Base-by-base conservation (phyloP, 2,113 vertebrate species). In the Clarias macrocephalus region DNA sequence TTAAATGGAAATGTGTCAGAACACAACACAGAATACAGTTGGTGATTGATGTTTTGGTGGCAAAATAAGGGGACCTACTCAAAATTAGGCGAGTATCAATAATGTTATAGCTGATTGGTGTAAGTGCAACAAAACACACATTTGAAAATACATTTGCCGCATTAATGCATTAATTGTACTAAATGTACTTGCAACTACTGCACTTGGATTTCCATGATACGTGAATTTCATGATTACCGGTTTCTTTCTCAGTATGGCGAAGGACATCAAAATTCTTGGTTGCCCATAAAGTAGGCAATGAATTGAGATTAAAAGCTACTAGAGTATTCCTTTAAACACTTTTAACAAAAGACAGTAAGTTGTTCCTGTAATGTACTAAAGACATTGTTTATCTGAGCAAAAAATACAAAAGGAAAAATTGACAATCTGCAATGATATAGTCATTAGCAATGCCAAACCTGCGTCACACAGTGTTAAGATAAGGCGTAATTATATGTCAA, bases 321-420 rank as follows among this genome's bases (percentile, higher is more conserved):
- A 8, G 75, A 77, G 75, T 54, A 77, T 77, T 19, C 56, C 28
- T 85, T 79, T 30, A 83, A 88, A 85, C 56, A 68, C 23, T 81
- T 72, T 85, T 30, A 87, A 68, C 48, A 81, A 7, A 73, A n/a
- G 63, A 84, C n/a, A 81, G 30, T 25, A 37, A 25, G 28, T 79
- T 28, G 60, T 13, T 63, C 4, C 25, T 54, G 11, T 54, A 57
- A 7, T 42, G 57, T 62, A 21, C 57, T 33, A 72, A 72, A 10
- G 52, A n/a, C 56, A 75, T 73, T 60, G 75, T 37, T 84, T 3
- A 42, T 18, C 54, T 60, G 10, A 15, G 25, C 3, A 56, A 73
- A 59, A 6, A 23, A 25, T 19, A 33, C 23, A 60, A 75, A 72
- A 21, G 28, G 9, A 28, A 68, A 16, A n/a, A 68, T 66, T 12